Percentiles rank a stretch among this genome's conserved stretches.
Evolutionary conservation across 2,888 invertebrate genomes (phyloP).

Genomic region (Agelastica alni): DNA sequence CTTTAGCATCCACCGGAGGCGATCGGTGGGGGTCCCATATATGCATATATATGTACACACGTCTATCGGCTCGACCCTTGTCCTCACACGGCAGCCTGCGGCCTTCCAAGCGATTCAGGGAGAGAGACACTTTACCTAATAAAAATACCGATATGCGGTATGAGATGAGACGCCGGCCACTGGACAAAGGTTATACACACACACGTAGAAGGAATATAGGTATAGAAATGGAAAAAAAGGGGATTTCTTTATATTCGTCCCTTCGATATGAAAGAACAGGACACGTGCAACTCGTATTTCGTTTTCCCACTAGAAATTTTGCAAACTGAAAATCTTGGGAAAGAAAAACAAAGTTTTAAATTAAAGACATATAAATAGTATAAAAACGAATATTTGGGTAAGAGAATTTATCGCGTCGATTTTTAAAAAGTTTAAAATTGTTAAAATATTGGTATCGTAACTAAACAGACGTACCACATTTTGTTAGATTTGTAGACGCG

Average conservation of each 20-base stretch:
- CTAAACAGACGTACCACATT: too few relatives aligned
- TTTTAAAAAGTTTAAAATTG: too few relatives aligned
- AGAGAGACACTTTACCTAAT: constrained; percentile 50
- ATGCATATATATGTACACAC: constrained; percentile 40
- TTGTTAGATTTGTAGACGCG: too few relatives aligned
- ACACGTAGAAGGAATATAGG: constrained; percentile 41
- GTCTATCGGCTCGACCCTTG: constrained; percentile 42
- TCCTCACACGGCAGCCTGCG: constrained; percentile 40
- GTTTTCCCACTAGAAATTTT: constrained; percentile 27
- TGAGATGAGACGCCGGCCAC: constrained; percentile 13
- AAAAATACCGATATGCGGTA: constrained; percentile 51
- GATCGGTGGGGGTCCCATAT: constrained; percentile 10
- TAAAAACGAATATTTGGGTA: too few relatives aligned
- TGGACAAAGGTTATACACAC: constrained; percentile 52
- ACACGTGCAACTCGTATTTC: constrained; percentile 34
- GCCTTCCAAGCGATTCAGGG: constrained; percentile 40
- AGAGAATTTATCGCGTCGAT: too few relatives aligned
- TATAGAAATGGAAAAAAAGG: constrained; percentile 19
- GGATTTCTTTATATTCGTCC: constrained; percentile 21
- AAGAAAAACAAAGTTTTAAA: not conserved
- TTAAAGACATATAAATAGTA: too few relatives aligned
- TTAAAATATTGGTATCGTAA: too few relatives aligned
- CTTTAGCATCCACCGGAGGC: constrained; percentile 42
- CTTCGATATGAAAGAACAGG: constrained; percentile 18
- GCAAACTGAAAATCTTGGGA: not conserved